Percentiles rank a stretch among this genome's conserved stretches.
These are phyloP conservation scores for Agriopis aurantiaria DNA, from an alignment of 2,888 invertebrate genomes.

Conservation along the genomic window DNA sequence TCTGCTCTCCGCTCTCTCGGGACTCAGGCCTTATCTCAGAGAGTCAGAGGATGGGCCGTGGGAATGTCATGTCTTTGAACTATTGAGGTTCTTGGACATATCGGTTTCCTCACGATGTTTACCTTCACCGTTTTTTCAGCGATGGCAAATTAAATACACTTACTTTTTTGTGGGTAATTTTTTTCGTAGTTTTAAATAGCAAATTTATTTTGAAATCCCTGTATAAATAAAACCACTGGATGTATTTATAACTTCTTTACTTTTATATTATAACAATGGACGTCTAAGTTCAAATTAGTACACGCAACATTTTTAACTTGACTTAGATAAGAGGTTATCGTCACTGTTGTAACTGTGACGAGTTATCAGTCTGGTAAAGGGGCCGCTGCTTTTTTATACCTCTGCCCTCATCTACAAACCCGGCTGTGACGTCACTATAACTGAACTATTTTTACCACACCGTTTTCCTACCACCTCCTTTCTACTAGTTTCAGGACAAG, in stretches of 20 bases:
- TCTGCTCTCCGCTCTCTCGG: too few species aligned
- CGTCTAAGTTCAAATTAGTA: conserved; percentile 7
- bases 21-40: too few species aligned
- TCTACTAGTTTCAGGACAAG: too few species aligned
- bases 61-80: too few species aligned
- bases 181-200: background rate
- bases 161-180: too few species aligned
- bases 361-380: conserved; percentile 67
- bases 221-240: background rate
- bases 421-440: background rate
- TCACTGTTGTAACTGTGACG: conserved; percentile 75
- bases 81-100: too few species aligned
- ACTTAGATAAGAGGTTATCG: conserved; percentile 78
- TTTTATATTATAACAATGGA: background rate
- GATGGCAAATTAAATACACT: too few species aligned
- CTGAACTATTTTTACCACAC: background rate
- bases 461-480: background rate
- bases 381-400: conserved; percentile 50
- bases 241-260: background rate
- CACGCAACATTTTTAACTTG: conserved; percentile 45
- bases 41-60: too few species aligned
- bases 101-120: too few species aligned
- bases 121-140: too few species aligned
- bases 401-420: conserved; percentile 38
- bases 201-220: background rate